Base-by-base conservation (phyloP, 2,113 vertebrate genomes). In the Carassius gibelio region DNA sequence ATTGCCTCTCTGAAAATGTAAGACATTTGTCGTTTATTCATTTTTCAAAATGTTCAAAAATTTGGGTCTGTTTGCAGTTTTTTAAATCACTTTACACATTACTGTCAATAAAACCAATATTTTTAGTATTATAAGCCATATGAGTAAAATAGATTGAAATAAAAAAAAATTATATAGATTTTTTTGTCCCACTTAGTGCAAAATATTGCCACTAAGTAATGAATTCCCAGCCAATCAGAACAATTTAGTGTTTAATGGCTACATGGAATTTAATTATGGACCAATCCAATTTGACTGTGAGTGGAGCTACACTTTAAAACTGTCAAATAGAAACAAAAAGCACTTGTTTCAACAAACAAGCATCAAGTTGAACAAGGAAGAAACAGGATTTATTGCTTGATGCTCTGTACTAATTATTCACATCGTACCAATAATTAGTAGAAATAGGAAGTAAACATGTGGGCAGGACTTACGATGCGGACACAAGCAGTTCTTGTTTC, bases 401-500 rank as follows among this genome's bases (percentile, higher is more conserved):
- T 1, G 5, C 26, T 34, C 13, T 15, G 14, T 30, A 30, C 30
- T 30, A 30, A 30, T 30, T 30, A 30, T 2, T 30, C 62, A 64
- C 6, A 6, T 34, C 6, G 2, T 1, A 68, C 14, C 30, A 68
- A 34, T 68, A 36, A 68, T 68, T 68, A 68, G 64, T 36, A 75
- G 26, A 75, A 75, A 75, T 48, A 42, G 36, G 42, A 75, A 50
- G 45, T 50, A 13, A 52, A 50, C 45, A 75, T 15, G 9, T 74
- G 15, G n/a, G 45, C 6, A 19, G 74, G 88, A 96, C 98, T 96
- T 93, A 99, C 98, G 96, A 99, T 81, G 98, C 98, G 81, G 96
- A 97, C 82, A 99, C 91, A 23, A 99, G 97, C 0, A 99, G 93
- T 81, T 94, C 95, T 61, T 99, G 97, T 90, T 97, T 97, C 91